Evolutionary conservation across 2,113 vertebrate genomes (phyloP).

Genomic region (Pycnonotus jocosus): DNA sequence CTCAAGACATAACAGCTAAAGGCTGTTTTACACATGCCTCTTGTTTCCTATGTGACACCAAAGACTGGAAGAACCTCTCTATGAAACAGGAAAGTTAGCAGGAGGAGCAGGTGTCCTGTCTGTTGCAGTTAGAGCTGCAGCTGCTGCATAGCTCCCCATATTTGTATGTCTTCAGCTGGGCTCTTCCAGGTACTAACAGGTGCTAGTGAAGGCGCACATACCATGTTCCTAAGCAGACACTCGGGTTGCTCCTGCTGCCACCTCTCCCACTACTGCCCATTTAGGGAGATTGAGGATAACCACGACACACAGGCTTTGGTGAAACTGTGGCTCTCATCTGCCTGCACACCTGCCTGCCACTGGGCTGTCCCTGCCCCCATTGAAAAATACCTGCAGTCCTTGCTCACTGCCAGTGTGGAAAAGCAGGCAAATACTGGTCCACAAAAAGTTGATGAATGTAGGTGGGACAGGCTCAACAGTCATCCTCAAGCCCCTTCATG

Average conservation of each 20-base stretch:
- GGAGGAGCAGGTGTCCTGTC: not conserved
- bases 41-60: not conserved
- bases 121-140: not conserved
- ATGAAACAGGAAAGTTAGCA: not conserved
- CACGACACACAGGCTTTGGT: not conserved
- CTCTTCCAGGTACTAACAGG: not conserved
- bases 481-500: not conserved
- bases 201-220: accelerated
- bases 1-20: not conserved
- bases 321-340: not conserved
- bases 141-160: not conserved
- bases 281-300: not conserved
- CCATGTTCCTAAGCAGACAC: not conserved
- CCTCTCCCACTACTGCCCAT: not conserved
- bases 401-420: accelerated
- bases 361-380: not conserved
- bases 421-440: not conserved
- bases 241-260: not conserved
- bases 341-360: not conserved
- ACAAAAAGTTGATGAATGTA: not conserved
- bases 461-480: not conserved
- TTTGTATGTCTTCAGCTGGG: not conserved
- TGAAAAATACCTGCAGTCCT: accelerated
- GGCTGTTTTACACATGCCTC: not conserved
- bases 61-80: not conserved